Evolutionary conservation across 2,113 vertebrate species (phyloP), one percentile per base, ranked within the genome.

Genomic region (Cyprinus carpio): DNA sequence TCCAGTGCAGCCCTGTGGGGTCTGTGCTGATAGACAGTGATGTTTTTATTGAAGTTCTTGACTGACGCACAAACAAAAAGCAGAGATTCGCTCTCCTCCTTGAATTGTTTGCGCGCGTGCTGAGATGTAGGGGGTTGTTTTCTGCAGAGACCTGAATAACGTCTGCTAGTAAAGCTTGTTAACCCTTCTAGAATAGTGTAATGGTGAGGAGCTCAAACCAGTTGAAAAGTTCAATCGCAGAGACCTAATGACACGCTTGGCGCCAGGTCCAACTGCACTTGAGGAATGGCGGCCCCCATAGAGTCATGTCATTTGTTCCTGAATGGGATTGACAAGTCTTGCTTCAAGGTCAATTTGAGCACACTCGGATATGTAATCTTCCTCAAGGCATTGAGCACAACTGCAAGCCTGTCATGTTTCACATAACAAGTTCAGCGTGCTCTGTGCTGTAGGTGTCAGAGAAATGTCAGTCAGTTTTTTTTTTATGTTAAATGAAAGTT

Each of bases 341-440:
- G 3, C 58, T 34, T 78, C 29, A 16, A 62, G 77, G 77, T 43
- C 77, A 43, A 6, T 62, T 60, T 62, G 31, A 79, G 34, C 13
- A 40, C 77, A 25, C 54, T 34, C 29, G 16, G 77, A 79, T 8
- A 9, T 25, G 34, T 62, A 79, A 62, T 79, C 77, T 79, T 62
- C 43, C 10, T 58, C 29, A 58, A 77, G 54, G 51, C 49, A 77
- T 11, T 58, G 29, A 31, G 12, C 29, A 77, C 4, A 54, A 56
- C 27, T 77, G 75, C 46, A 54, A 77, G 75, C 27, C 51, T 77
- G 27, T n/a, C 76, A 25, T 79, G 56, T 79, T 60, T 60, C 12
- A 40, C 54, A 40, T 25, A 40, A 76, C 29, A 78, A 79, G 31
- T 40, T 40, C 76, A 9, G 34, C 4, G 5, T 1, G 34, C 34